Conservation (phyloP, 1,140 invertebrate species). For the Hormaphis cornu region DNA sequence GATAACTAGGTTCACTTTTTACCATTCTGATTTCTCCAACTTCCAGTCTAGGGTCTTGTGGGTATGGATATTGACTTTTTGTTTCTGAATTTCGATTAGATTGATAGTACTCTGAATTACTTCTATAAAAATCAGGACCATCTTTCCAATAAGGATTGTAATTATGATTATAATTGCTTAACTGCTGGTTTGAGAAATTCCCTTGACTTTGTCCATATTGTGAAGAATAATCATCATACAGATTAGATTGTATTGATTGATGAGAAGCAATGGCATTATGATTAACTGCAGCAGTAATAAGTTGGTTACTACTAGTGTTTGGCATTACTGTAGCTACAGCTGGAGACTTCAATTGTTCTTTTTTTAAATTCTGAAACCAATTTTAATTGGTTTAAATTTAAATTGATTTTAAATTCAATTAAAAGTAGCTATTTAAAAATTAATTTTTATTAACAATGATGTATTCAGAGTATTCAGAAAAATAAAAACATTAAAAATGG, state of each 20-base stretch:
- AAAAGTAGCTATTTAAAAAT: no score
- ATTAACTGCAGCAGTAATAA: constrained; percentile 12
- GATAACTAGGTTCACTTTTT: constrained; percentile 18
- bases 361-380: constrained; percentile 6
- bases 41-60: constrained; percentile 24
- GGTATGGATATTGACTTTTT: constrained; percentile 12
- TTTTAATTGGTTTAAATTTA: no score
- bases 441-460: no score
- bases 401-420: no score
- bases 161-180: constrained; percentile 17
- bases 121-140: background rate
- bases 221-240: constrained; percentile 8
- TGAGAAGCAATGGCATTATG: background rate
- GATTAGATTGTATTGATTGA: constrained; percentile 8
- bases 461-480: no score
- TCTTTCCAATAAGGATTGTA: constrained; percentile 26
- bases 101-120: constrained; percentile 20
- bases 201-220: background rate
- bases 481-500: no score
- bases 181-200: background rate
- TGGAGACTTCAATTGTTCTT: constrained; percentile 34
- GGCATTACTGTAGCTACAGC: constrained; percentile 38
- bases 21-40: constrained; percentile 20
- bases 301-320: constrained; percentile 34
- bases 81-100: background rate